These are phyloP conservation scores for Scolanthus callimorphus DNA, from an alignment of 92 coral and sea anemone genomes.

Conservation along the genomic window DNA sequence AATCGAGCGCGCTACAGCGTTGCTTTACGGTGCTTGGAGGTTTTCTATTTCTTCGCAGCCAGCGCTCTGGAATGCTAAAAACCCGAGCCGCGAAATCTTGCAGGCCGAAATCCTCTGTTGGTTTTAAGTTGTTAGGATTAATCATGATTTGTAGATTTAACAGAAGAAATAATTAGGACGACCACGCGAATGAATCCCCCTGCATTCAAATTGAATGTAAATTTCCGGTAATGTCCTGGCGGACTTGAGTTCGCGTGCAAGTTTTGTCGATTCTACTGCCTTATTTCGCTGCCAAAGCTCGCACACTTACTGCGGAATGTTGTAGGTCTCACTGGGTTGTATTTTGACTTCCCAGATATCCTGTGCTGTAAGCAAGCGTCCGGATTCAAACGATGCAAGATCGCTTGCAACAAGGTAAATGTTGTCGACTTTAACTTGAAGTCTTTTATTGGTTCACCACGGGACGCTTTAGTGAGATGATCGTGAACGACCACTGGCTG, in stretches of 20 bases:
- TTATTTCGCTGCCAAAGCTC: constrained; percentile 10
- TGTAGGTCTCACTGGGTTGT: constrained; percentile 20
- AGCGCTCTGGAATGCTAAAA: constrained; percentile 22
- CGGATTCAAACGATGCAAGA: constrained; percentile 81
- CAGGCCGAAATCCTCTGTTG: constrained; percentile 56
- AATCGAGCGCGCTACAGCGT: constrained; percentile 22
- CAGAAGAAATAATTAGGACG: constrained; percentile 89
- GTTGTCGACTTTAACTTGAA: constrained; percentile 9
- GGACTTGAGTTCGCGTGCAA: constrained; percentile 25
- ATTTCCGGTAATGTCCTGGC: constrained; percentile 77
- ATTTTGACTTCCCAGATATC: constrained; percentile 58
- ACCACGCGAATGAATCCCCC: constrained; percentile 84
- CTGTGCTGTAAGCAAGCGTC: constrained; percentile 80
- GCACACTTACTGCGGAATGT: constrained; percentile 7
- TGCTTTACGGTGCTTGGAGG: constrained; percentile 31
- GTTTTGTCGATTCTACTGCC: constrained; percentile 29
- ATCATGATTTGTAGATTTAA: constrained; percentile 96
- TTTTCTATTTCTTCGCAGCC: constrained; percentile 18
- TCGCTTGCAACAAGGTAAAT: constrained; percentile 84
- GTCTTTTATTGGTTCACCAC: constrained; percentile 61
- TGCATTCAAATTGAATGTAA: constrained; percentile 94
- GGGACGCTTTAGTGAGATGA: constrained; percentile 54
- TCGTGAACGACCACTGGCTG: constrained; percentile 34
- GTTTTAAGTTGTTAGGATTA: constrained; percentile 91
- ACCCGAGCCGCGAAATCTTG: constrained; percentile 10